Conservation (phyloP, 2,888 invertebrate species). For the Biston betularia region DNA sequence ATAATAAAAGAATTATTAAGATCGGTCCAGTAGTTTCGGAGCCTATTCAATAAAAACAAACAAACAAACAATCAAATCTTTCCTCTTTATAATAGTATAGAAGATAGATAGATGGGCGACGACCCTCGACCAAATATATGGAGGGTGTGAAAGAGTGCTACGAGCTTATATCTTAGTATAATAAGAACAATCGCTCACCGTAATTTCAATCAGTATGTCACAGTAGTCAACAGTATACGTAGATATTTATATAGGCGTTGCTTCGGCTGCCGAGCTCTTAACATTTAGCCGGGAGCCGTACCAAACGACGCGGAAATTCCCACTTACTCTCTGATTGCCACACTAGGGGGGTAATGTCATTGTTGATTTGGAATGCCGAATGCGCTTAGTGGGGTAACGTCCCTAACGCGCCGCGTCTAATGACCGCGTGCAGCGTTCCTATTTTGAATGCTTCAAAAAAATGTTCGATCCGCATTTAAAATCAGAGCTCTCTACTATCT, state of each 20-base stretch:
- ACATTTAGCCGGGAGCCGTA: constrained; percentile 81
- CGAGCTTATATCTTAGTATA: too few species aligned
- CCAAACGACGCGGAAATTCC: constrained; percentile 84
- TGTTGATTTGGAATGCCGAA: constrained; percentile 82
- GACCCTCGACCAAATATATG: too few species aligned
- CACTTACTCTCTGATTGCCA: constrained; percentile 84
- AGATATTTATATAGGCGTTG: constrained; percentile 49
- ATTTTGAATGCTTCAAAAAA: constrained; percentile 27
- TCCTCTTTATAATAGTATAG: too few species aligned
- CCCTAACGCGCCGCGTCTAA: constrained; percentile 55
- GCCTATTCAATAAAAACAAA: too few species aligned
- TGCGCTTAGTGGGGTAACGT: constrained; percentile 74
- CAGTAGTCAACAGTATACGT: constrained; percentile 22
- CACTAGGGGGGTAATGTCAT: constrained; percentile 83
- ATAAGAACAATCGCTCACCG: constrained; percentile 34
- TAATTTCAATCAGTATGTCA: constrained; percentile 56
- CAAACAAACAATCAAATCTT: too few species aligned
- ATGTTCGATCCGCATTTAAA: constrained; percentile 8
- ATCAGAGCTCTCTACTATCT: not conserved
- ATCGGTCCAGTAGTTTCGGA: too few species aligned
- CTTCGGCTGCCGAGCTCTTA: constrained; percentile 74
- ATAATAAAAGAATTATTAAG: too few species aligned
- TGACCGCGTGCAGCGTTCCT: constrained; percentile 52
- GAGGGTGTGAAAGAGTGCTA: too few species aligned
- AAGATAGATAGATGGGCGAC: too few species aligned